Conservation (phyloP, 2,113 vertebrate species). For the Chaenogobius annularis region DNA sequence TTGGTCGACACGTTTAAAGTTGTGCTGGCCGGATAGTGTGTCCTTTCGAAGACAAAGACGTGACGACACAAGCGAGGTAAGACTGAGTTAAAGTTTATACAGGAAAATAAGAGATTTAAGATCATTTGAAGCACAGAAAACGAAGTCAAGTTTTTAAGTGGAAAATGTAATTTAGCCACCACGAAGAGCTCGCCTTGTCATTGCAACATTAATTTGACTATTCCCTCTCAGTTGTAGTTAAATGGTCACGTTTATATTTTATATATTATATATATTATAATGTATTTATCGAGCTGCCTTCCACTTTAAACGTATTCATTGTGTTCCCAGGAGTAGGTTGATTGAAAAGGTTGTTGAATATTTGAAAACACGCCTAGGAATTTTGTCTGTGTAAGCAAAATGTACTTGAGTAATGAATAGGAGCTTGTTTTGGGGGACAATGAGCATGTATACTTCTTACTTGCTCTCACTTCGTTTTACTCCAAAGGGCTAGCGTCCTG, state of each 20-base stretch:
- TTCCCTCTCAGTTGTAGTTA: background rate
- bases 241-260: too few relatives aligned
- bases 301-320: too few relatives aligned
- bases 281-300: background rate
- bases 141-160: conserved; percentile 21
- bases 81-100: background rate
- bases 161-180: background rate
- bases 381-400: conserved; percentile 5
- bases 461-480: background rate
- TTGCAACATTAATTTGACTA: background rate
- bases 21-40: conserved; percentile 1
- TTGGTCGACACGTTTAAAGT: conserved; percentile 21
- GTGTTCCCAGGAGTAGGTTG: background rate
- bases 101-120: background rate
- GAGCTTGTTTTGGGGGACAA: conserved; percentile 23
- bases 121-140: background rate
- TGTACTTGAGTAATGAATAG: conserved; percentile 23
- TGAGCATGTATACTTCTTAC: background rate
- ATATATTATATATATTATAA: too few relatives aligned
- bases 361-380: conserved; percentile 14
- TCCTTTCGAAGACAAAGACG: background rate
- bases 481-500: background rate
- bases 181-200: conserved; percentile 25
- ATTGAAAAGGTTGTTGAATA: background rate
- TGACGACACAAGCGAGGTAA: conserved; percentile 32